Base-by-base conservation (phyloP, 2,888 invertebrate species). In the Pollenia labialis region DNA sequence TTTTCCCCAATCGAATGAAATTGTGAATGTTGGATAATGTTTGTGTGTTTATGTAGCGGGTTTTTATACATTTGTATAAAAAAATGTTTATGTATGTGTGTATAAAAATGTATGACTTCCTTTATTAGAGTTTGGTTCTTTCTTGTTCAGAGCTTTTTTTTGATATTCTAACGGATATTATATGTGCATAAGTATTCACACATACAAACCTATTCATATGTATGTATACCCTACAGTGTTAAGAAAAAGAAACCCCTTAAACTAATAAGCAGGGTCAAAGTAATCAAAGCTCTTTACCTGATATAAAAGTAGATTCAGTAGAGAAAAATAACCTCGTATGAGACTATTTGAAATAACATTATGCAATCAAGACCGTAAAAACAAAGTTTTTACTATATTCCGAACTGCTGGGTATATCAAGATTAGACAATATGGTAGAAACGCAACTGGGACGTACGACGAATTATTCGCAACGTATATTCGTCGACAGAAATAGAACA, bases 121-220 rank as follows among this genome's bases (percentile, higher is more conserved):
- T 77, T 81, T 85, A 85, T 81, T 85, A 85, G 81, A 81, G 54
- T 76, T 80, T 58, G 46, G 16, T n/a, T 46, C 42, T 46, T 64
- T 75, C 54, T 44, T 42, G n/a, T 52, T 40, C 16, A 14, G n/a
- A 32, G 52, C 71, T 56, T 52, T 46, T 58, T 75, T 69, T 44
- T 68, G 54, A 16, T 50, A 62, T 62, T 54, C 40, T 14, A 66
- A 71, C 75, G 71, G 71, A 76, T 66, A 64, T 76, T 44, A 69
- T 71, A 42, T 60, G 18, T 56, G 52, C 50, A n/a, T 12, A 32
- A 40, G 18, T 32, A 46, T 14, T 66, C 44, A 23, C 23, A 16
- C 14, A 60, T 10, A 76, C 16, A 62, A 44, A 54, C 44, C 14
- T 44, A 71, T n/a, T 32, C 32, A 32, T 32, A 42, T 32, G 42